Base-by-base conservation (phyloP, 2,113 vertebrate species). In the Nothobranchius kuhntae region DNA sequence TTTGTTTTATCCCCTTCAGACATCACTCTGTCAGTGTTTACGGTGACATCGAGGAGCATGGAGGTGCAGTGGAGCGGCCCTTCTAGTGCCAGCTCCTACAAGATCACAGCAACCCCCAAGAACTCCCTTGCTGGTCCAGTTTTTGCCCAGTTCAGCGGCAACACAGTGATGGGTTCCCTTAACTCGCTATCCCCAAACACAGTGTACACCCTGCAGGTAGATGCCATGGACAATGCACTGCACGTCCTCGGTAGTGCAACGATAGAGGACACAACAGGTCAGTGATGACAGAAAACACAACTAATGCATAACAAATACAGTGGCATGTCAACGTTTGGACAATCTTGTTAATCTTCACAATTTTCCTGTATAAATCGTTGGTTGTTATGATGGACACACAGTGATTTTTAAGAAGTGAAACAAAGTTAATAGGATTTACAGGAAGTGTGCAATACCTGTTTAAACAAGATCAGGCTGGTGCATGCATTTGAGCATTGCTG, bases 11-110 rank as follows among this genome's bases (percentile, higher is more conserved):
- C 47, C 42, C 63, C 57, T 35, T 11, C 70, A 94, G 93, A 71
- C 64, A 78, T 92, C 57, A 82, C 82, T 54, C 0, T 95, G 46
- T 93, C 93, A 0, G 57, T 92, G 71, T 93, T 87, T 2, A 83
- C 93, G 2, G 92, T 92, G 68, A 91, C 94, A 36, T 95, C 94
- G 10, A 85, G 80, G 84, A 94, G 82, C 54, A 80, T 95, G 75
- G 92, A 85, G 13, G 83, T 94, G 71, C 84, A 71, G 48, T 94
- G 92, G 93, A 86, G 76, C 15, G 68, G 81, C 48, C 71, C 74
- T 30, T 53, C 81, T 0, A 92, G 85, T 44, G 90, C 91, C 54
- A 84, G 88, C 71, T 95, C 91, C 61, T 94, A 93, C 86, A 94
- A 89, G 85, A 77, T 95, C 68, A 93, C 83, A 50, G 92, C 92